Conservation (phyloP, 2,888 invertebrate species). For the Antitype chi region DNA sequence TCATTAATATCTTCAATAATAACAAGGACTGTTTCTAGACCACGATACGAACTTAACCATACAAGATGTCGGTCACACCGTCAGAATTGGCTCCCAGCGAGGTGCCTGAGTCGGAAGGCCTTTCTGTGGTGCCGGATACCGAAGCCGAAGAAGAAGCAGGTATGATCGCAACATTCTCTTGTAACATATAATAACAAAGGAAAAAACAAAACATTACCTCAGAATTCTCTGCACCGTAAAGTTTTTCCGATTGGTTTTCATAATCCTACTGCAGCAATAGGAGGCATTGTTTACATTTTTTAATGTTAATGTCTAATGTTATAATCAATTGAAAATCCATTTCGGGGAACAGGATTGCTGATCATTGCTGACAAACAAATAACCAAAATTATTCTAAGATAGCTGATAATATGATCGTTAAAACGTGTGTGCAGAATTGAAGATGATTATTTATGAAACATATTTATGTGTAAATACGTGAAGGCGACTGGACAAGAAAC, state of each 20-base stretch:
- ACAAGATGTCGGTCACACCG: conserved; percentile 72
- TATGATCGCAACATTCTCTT: conserved; percentile 6
- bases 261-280: not conserved
- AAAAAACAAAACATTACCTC: not conserved
- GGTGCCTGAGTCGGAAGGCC: conserved; percentile 64
- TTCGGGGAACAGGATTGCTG: not conserved
- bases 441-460: no score
- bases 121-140: conserved; percentile 57
- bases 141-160: conserved; percentile 25
- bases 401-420: no score
- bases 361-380: not conserved
- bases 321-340: not conserved
- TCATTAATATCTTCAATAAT: conserved; percentile 40
- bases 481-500: not conserved
- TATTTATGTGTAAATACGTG: not conserved
- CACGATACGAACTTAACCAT: conserved; percentile 41
- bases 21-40: conserved; percentile 79
- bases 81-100: conserved; percentile 70
- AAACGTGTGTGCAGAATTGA: no score
- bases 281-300: not conserved
- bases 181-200: not conserved
- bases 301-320: not conserved
- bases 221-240: not conserved
- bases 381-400: not conserved
- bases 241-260: not conserved